Evolutionary conservation across 2,113 vertebrate species (phyloP), one percentile per base, ranked within the genome.

Genomic region (Rallus limicola): DNA sequence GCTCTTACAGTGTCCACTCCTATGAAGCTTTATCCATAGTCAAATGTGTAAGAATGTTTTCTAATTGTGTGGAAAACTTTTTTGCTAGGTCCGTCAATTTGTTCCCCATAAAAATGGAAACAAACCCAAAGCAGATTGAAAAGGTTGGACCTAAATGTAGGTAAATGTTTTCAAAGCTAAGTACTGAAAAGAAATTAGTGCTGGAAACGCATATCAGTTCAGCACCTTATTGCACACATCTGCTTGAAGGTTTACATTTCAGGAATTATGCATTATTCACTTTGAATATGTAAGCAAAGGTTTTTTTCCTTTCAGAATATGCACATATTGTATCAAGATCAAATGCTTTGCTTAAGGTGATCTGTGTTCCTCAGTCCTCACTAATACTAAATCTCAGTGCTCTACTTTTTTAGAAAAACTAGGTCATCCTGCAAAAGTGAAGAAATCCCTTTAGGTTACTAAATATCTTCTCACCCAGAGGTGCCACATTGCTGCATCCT

Each of bases 361-460:
- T 93, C 15, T 83, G 4, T 72, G 24, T 67, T 79, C 31, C n/a
- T 96, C 68, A 34, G 34, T 40, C 59, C 53, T 87, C 55, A 40
- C 58, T 71, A 88, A 59, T 74, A 92, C 33, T 75, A 70, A 82
- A 67, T 56, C 33, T 58, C 21, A 48, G 16, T 59, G 65, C 36
- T 77, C 75, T 72, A 65, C 13, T 87, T 96, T 33, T 31, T 13
- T 62, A 82, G 82, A 55, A 71, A 94, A 97, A 88, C 62, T 83
- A 86, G 69, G 71, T 96, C 75, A 55, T 87, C 83, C 70, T 71
- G 72, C 60, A 81, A 86, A 90, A 78, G 8, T 42, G 67, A 77
- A 95, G 53, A 92, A 96, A 82, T 70, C 81, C 59, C 70, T 69
- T 67, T 60, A 67, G 38, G 15, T 75, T 85, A 44, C 58, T 64